phyloP scores from a whole-genome alignment of 2,797 vertebrate species.

The Potorous gilbertii region DNA sequence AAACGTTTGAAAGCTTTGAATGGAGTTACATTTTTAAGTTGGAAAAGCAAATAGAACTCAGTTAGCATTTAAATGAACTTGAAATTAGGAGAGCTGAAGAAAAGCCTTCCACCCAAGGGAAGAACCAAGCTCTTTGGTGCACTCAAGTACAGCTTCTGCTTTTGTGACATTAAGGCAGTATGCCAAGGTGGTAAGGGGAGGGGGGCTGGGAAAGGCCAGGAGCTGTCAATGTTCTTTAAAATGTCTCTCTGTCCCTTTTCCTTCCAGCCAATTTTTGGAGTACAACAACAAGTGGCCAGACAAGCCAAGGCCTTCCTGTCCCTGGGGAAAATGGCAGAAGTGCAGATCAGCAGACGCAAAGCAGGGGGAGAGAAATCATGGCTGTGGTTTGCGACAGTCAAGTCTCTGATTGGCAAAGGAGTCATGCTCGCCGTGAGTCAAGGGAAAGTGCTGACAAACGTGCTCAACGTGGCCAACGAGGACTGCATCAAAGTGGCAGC shows the following conservation, averaged over 20 bases:
- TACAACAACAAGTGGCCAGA: conserved; percentile 96
- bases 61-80: background rate
- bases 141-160: fast-evolving
- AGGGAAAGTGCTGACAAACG: conserved; percentile 95
- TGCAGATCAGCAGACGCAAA: conserved; percentile 90
- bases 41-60: background rate
- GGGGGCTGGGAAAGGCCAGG: background rate
- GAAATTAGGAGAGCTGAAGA: background rate
- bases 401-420: conserved; percentile 96
- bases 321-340: conserved; percentile 95
- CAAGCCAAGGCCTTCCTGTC: conserved; percentile 96
- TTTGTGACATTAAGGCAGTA: background rate
- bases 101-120: background rate
- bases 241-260: conserved; percentile 68
- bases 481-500: conserved; percentile 99
- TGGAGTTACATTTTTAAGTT: background rate
- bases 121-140: background rate
- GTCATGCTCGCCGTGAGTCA: conserved; percentile 98
- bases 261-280: conserved; percentile 95
- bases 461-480: conserved; percentile 96
- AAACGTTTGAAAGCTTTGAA: background rate
- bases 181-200: background rate
- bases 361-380: conserved; percentile 91
- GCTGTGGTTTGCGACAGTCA: conserved; percentile 97
- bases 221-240: conserved; percentile 72